Conservation (phyloP, 2,797 vertebrate genomes). For the Mastacembelus armatus region DNA sequence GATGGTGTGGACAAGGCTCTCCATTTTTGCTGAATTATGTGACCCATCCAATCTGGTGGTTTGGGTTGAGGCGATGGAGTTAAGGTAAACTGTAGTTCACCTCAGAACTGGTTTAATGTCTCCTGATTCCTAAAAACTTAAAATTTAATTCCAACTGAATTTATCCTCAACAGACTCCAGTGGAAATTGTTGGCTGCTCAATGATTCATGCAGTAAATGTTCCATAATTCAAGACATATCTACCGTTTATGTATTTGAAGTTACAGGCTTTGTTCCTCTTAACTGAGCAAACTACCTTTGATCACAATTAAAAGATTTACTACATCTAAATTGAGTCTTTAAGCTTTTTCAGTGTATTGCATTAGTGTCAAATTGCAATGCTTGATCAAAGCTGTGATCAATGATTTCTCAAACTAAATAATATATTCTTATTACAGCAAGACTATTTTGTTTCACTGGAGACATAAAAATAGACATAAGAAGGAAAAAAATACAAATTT, state of each 20-base stretch:
- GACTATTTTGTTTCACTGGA: conserved; percentile 21
- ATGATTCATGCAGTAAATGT: conserved; percentile 53
- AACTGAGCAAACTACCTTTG: conserved; percentile 49
- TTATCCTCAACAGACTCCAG: conserved; percentile 1
- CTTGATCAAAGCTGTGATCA: conserved; percentile 51
- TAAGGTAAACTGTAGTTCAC: conserved; percentile 16
- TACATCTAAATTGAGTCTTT: conserved; percentile 25
- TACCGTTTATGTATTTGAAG: conserved; percentile 61
- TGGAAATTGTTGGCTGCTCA: conserved; percentile 11
- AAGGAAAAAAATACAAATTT: neutral
- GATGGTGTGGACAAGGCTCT: conserved; percentile 48
- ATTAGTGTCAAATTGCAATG: conserved; percentile 17
- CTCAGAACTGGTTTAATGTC: neutral
- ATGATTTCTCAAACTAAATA: conserved; percentile 19
- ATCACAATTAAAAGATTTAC: conserved; percentile 54
- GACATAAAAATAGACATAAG: neutral
- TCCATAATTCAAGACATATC: conserved; percentile 56
- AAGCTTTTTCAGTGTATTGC: conserved; percentile 5
- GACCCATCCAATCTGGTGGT: conserved; percentile 42
- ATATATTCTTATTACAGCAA: conserved; percentile 19
- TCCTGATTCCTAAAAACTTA: neutral
- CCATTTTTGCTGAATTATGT: conserved; percentile 53
- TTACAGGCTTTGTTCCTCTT: conserved; percentile 49
- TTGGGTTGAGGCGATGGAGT: conserved; percentile 31
- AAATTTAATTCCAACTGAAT: conserved; percentile 14